Evolutionary conservation across 2,888 invertebrate species (phyloP), one percentile per base, ranked within the genome.

Genomic region (Rhamphomyia laevipes): DNA sequence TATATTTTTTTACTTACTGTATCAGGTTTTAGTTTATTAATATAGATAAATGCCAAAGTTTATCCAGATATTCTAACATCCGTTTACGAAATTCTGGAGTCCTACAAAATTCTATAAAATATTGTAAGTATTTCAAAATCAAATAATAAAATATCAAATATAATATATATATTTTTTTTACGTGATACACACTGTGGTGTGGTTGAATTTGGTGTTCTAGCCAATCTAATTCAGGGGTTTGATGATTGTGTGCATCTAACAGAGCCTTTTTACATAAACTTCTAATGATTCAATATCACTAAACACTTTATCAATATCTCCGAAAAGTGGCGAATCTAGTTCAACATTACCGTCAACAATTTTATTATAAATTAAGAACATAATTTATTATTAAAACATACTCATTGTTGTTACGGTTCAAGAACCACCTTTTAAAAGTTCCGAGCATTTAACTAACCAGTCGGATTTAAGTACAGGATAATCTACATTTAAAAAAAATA

Each of bases 401-500:
- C n/a, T n/a, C n/a, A n/a, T n/a, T n/a, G n/a, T n/a, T n/a, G n/a
- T n/a, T n/a, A 27, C 4, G 4, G 23, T 27, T 27, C 23, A 27
- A 6, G 9, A 27, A 5, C 9, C 9, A 27, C 23, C 7, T 27
- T 27, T 27, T 7, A 27, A 27, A 7, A 27, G 12, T 18, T 41
- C 63, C 62, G 13, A 82, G 65, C 90, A 90, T 23, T 77, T 76
- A 42, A 84, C 62, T 45, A 93, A 64, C 93, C 93, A 94, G 11
- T 78, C 71, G 11, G 82, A 81, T 0, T 68, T 77, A 1, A 94
- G 83, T 2, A 86, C 86, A 0, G 91, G 92, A 50, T 90, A 71
- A 31, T 61, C 55, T n/a, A n/a, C n/a, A n/a, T n/a, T n/a, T 55
- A 44, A 16, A 3, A n/a, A 18, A 27, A 27, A 27, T 3, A 6